phyloP scores from a whole-genome alignment of 2,113 vertebrate species.

The Calonectris borealis region DNA sequence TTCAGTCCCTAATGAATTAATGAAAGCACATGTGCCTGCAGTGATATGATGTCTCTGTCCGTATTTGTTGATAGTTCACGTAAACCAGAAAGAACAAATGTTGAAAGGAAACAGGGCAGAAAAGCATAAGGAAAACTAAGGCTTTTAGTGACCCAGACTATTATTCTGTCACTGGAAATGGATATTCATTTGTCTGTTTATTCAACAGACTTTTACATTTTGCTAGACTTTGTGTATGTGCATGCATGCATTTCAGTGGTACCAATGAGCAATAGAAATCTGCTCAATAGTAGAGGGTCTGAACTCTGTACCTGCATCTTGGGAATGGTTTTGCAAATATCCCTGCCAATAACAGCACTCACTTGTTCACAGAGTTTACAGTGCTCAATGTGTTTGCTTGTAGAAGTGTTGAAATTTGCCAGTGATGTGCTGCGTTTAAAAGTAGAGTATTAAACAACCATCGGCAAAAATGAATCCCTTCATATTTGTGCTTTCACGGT shows the following conservation, averaged over 20 bases:
- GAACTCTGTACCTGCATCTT: background rate
- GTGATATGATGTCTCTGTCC: background rate
- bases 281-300: background rate
- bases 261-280: background rate
- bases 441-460: background rate
- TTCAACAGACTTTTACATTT: background rate
- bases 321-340: background rate
- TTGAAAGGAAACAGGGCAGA: background rate
- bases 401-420: background rate
- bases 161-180: background rate
- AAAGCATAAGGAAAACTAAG: background rate
- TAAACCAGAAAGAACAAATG: background rate
- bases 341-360: background rate
- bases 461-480: background rate
- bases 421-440: background rate
- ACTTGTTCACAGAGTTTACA: background rate
- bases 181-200: background rate
- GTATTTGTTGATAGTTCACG: background rate
- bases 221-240: background rate
- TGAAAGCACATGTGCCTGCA: background rate
- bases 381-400: background rate
- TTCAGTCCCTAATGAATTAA: background rate
- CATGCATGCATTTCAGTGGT: background rate
- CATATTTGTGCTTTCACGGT: background rate
- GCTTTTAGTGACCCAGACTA: background rate